Evolutionary conservation across 2,888 invertebrate genomes (phyloP), one percentile per base, ranked within the genome.

Genomic region (Hesperia comma): DNA sequence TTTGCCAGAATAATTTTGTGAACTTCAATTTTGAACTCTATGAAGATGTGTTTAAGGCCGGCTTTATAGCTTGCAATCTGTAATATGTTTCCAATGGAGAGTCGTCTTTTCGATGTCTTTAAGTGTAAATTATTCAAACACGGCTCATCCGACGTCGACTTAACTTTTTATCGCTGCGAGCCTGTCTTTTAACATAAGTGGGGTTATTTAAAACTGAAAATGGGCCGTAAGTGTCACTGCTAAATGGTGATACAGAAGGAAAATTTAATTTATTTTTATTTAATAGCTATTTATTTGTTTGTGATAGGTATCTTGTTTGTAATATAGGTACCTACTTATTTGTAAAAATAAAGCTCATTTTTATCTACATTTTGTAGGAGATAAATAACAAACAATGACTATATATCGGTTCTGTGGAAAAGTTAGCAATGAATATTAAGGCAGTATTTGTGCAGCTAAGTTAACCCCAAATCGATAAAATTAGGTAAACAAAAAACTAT

Each of bases 71-170:
- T 63, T 43, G 26, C 57, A 41, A 68, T 26, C 37, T 53, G 71
- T 53, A 69, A 68, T 61, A 67, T 73, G 67, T 64, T 76, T 74
- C 77, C 72, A 72, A 77, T 78, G 68, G 76, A 78, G 79, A 79
- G 77, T 74, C 77, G 79, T 77, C 78, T 80, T 83, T 82, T 81
- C 78, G 76, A 82, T 83, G 85, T 85, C 86, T 88, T 86, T 86
- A 87, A 86, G 87, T 88, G 90, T 90, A 89, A 90, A 91, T 90
- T 88, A 91, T 91, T 90, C 87, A 91, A 85, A 87, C 79, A 76
- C 78, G 79, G 84, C 82, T 88, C 87, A 86, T 87, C 87, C 83
- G 72, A 78, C 75, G 79, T 81, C 83, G 84, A 82, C 79, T 83
- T 80, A 79, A 82, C 79, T 87, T 87, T 89, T 88, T 73, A 83